Percentiles rank a stretch among this genome's conserved stretches.
Conservation (phyloP, 2,888 invertebrate species). For the Amaurobius ferox region DNA sequence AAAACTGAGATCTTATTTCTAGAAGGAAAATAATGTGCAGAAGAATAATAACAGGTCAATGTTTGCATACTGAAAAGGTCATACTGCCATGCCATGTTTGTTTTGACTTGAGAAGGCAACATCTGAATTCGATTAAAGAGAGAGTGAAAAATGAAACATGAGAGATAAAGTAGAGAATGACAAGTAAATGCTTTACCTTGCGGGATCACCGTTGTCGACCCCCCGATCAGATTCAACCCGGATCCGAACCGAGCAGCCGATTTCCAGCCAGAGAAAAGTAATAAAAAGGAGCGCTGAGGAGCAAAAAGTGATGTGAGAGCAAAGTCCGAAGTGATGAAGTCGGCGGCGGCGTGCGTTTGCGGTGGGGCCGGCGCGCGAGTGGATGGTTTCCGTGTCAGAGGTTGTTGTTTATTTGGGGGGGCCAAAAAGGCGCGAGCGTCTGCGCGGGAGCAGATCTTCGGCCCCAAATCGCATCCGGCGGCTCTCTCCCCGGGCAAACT, state of each 20-base stretch:
- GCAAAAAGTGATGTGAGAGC: background rate
- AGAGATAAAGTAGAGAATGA: too few relatives aligned
- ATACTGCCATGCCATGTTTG: too few relatives aligned
- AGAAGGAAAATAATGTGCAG: too few relatives aligned
- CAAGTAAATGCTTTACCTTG: background rate
- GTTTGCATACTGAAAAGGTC: too few relatives aligned
- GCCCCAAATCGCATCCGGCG: slow-evolving; percentile 49
- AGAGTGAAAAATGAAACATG: too few relatives aligned
- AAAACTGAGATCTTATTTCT: too few relatives aligned
- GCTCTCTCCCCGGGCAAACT: slow-evolving; percentile 64
- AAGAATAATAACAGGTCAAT: too few relatives aligned
- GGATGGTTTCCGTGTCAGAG: slow-evolving; percentile 8
- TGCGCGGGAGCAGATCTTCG: slow-evolving; percentile 30
- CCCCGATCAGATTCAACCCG: background rate
- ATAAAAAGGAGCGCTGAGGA: background rate
- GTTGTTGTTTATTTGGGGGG: slow-evolving; percentile 46
- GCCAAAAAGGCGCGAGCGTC: slow-evolving; percentile 29
- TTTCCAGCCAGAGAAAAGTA: background rate
- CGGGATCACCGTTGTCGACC: background rate
- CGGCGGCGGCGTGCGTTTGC: background rate
- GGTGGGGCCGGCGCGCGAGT: slow-evolving; percentile 8
- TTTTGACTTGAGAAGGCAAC: too few relatives aligned
- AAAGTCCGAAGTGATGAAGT: background rate
- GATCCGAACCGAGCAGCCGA: background rate
- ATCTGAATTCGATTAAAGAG: too few relatives aligned